A percentile compares a stretch with the other conserved stretches of the same genome.
Conservation (phyloP, 2,888 invertebrate genomes). For the Silvanus unidentatus region DNA sequence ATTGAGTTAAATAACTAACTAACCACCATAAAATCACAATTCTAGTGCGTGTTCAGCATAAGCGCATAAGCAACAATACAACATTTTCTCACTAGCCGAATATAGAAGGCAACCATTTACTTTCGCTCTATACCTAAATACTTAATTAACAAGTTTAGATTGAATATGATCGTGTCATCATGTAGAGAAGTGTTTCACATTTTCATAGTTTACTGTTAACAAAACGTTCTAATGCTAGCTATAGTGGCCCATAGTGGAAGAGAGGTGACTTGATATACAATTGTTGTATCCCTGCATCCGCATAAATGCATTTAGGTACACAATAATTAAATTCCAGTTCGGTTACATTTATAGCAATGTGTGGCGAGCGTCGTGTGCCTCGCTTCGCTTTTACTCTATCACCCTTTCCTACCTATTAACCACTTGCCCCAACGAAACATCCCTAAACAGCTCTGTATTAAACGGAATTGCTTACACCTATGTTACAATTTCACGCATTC, state of each 20-base stretch:
- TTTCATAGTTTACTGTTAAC: not conserved
- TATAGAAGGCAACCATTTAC: constrained; percentile 21
- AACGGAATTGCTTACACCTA: constrained; percentile 42
- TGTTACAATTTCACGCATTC: constrained; percentile 44
- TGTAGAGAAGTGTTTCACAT: not conserved
- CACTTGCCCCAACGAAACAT: constrained; percentile 18
- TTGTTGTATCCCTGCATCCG: constrained; percentile 23
- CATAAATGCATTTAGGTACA: constrained; percentile 40
- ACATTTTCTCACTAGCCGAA: too few species aligned
- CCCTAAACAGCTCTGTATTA: constrained; percentile 38
- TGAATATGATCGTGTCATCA: constrained; percentile 24
- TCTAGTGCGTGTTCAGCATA: constrained; percentile 44
- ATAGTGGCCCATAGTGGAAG: not conserved
- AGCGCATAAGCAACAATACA: constrained; percentile 36
- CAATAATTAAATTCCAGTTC: constrained; percentile 48
- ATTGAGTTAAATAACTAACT: constrained; percentile 43
- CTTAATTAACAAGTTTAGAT: constrained; percentile 33
- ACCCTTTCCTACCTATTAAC: not conserved
- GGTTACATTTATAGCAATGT: constrained; percentile 44
- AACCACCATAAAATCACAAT: constrained; percentile 46
- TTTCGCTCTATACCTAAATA: constrained; percentile 27
- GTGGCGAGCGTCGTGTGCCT: constrained; percentile 28
- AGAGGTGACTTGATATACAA: not conserved
- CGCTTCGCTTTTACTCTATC: not conserved
- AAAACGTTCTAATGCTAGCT: not conserved